phyloP scores from a whole-genome alignment of 2,888 invertebrate genomes.

The Gnatocerus cornutus region DNA sequence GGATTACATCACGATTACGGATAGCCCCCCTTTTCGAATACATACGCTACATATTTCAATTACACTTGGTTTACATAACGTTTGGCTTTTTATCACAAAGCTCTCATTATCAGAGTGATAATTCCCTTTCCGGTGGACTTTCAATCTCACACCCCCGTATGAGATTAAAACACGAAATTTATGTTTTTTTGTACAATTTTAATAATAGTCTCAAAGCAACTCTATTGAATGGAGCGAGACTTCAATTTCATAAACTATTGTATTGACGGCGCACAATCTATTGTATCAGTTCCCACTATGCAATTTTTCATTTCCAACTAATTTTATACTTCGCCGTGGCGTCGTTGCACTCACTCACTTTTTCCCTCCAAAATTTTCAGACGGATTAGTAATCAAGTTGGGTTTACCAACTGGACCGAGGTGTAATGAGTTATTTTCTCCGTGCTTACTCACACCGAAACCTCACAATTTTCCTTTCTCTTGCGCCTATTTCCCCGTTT shows the following conservation, averaged over 20 bases:
- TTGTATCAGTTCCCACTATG: constrained; percentile 33
- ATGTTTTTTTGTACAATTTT: constrained; percentile 11
- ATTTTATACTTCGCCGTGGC: constrained; percentile 13
- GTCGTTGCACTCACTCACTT: not conserved
- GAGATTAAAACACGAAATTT: constrained; percentile 11
- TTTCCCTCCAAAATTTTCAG: too few relatives aligned
- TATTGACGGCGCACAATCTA: constrained; percentile 37
- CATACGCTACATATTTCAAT: constrained; percentile 49
- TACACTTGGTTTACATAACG: constrained; percentile 46
- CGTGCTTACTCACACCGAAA: too few relatives aligned
- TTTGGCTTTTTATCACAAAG: constrained; percentile 8
- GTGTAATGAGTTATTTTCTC: too few relatives aligned
- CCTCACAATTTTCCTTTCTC: too few relatives aligned
- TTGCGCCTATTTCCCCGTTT: too few relatives aligned
- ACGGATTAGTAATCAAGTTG: too few relatives aligned
- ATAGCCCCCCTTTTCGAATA: constrained; percentile 51
- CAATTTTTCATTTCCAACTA: constrained; percentile 39
- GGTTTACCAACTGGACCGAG: too few relatives aligned
- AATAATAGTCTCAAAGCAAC: constrained; percentile 22
- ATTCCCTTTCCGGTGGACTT: constrained; percentile 27
- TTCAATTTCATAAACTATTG: constrained; percentile 37
- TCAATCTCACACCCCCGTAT: constrained; percentile 3
- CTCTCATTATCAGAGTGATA: constrained; percentile 18
- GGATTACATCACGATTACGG: constrained; percentile 61
- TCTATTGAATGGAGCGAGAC: constrained; percentile 36